These are phyloP conservation scores for Drosophila rufa DNA, from an alignment of 1,140 invertebrate species.

Conservation along the genomic window DNA sequence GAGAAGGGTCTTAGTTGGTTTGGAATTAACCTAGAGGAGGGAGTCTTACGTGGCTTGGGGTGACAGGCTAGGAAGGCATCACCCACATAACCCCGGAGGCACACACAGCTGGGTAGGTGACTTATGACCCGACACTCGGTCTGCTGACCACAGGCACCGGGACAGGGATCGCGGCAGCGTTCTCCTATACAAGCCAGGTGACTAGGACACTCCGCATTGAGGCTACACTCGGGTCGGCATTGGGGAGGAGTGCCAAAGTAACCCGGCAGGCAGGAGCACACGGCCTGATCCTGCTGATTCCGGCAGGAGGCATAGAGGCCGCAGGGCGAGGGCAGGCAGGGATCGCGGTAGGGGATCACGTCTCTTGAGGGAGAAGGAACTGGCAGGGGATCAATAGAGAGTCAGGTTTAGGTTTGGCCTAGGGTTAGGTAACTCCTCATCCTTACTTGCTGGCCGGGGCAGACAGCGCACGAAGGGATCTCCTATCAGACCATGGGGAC, in stretches of 20 bases:
- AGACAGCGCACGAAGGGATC: conserved; percentile 87
- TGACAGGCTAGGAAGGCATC: conserved; percentile 91
- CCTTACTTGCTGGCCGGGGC: conserved; percentile 87
- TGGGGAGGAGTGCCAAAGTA: conserved; percentile 91
- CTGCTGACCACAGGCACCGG: conserved; percentile 92
- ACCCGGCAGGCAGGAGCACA: conserved; percentile 91
- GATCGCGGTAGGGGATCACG: conserved; percentile 70
- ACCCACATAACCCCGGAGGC: conserved; percentile 90
- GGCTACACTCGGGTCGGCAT: conserved; percentile 91
- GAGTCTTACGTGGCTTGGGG: conserved; percentile 80
- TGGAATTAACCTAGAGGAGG: not conserved
- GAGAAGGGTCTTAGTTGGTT: conserved; percentile 30
- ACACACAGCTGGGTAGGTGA: conserved; percentile 93
- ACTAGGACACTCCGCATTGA: conserved; percentile 91
- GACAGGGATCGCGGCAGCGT: conserved; percentile 91
- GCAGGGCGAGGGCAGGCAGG: conserved; percentile 92
- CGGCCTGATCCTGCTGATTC: conserved; percentile 88
- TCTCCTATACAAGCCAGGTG: conserved; percentile 89
- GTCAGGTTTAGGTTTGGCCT: conserved; percentile 3
- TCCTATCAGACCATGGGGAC: conserved; percentile 89
- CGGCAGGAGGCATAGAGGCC: conserved; percentile 92
- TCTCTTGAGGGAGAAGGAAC: conserved; percentile 76
- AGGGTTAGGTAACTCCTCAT: not conserved
- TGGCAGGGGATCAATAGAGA: conserved; percentile 19
- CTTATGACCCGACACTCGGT: conserved; percentile 93